A percentile compares a stretch with the other conserved stretches of the same genome.
These are phyloP conservation scores for Mus pahari DNA, from an alignment of 2,113 vertebrate species.

Conservation along the genomic window DNA sequence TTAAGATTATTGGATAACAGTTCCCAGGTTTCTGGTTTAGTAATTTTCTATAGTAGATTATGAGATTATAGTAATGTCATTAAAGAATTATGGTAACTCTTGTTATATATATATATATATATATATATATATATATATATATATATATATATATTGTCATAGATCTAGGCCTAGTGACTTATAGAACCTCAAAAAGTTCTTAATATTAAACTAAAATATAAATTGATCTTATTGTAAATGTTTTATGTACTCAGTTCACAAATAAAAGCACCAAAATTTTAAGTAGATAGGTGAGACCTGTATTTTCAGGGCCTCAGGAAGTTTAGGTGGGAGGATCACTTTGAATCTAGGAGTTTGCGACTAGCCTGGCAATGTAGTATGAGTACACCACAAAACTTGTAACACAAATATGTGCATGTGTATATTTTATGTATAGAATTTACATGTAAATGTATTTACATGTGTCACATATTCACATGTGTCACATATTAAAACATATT, in stretches of 20 bases:
- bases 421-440: background rate
- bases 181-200: background rate
- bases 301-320: background rate
- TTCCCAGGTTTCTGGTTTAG: background rate
- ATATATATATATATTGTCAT: background rate
- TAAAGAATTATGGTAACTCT: constrained; percentile 9
- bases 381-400: background rate
- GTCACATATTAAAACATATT: too few species aligned
- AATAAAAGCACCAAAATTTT: constrained; percentile 26
- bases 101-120: too few species aligned
- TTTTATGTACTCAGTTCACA: background rate
- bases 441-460: background rate
- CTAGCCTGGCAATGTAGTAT: background rate
- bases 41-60: background rate
- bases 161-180: background rate
- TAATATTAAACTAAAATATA: constrained; percentile 16
- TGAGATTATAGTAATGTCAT: constrained; percentile 11
- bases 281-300: background rate
- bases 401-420: background rate
- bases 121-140: too few species aligned
- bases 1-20: background rate
- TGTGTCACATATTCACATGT: background rate
- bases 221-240: constrained; percentile 6
- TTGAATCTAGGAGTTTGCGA: background rate
- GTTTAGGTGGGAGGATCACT: background rate